Conservation (phyloP, 1,140 invertebrate genomes). For the Cherax destructor region DNA sequence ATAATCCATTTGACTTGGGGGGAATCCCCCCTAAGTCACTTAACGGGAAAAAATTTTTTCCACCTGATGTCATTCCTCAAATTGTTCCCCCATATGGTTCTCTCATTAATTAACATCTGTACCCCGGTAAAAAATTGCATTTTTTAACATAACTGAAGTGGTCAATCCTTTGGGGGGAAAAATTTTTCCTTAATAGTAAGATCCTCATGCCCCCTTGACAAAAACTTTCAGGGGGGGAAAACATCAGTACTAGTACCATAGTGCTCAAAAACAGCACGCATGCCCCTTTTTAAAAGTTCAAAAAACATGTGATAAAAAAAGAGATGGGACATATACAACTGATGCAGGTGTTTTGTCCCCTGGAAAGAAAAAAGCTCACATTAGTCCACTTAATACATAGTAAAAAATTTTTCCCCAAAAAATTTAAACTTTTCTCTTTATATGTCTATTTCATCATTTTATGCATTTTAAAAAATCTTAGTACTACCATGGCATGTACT, state of each 20-base stretch:
- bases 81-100: too few species aligned
- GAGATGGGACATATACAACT: slow-evolving; percentile 97
- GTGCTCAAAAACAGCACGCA: slow-evolving; percentile 96
- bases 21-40: slow-evolving; percentile 96
- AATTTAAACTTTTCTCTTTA: too few species aligned
- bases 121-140: too few species aligned
- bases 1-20: slow-evolving; percentile 88
- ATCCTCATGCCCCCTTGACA: slow-evolving; percentile 93
- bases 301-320: slow-evolving; percentile 99
- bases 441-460: too few species aligned
- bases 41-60: slow-evolving; percentile 81
- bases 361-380: slow-evolving; percentile 73
- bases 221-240: slow-evolving; percentile 91
- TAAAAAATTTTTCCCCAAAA: too few species aligned
- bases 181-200: slow-evolving; percentile 92
- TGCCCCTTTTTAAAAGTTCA: slow-evolving; percentile 98
- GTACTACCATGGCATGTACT: too few species aligned
- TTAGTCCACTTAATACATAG: too few species aligned
- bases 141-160: too few species aligned
- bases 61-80: background rate
- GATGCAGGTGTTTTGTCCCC: slow-evolving; percentile 79
- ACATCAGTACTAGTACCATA: slow-evolving; percentile 81
- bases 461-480: too few species aligned
- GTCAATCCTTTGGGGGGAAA: background rate
- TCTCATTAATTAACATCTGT: too few species aligned